Percentiles rank a stretch among this genome's conserved stretches.
Evolutionary conservation across 92 coral and sea anemone species (phyloP).

Genomic region (Virgularia gustaviana): DNA sequence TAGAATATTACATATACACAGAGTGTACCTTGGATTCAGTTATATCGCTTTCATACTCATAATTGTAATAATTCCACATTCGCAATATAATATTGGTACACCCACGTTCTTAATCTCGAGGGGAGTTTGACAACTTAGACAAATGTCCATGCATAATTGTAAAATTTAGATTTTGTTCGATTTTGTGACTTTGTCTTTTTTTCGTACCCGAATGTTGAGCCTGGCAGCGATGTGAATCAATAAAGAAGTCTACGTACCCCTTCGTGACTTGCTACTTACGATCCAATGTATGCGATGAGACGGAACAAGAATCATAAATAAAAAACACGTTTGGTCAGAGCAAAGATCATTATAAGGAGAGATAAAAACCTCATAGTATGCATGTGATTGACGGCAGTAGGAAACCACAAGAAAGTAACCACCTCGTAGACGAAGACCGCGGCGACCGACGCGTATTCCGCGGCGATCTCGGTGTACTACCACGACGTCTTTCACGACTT

Average conservation of each 20-base stretch:
- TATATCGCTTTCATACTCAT: too few relatives aligned
- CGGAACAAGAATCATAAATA: conserved; percentile 33
- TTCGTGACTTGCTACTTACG: conserved; percentile 47
- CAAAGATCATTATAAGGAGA: neutral
- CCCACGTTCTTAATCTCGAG: too few relatives aligned
- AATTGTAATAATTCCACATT: too few relatives aligned
- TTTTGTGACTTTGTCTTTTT: neutral
- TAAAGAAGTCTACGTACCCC: conserved; percentile 39
- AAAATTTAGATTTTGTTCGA: too few relatives aligned
- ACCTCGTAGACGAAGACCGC: too few relatives aligned
- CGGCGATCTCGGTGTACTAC: neutral
- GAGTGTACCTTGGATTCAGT: too few relatives aligned
- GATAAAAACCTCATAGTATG: conserved; percentile 30
- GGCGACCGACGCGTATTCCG: conserved; percentile 10
- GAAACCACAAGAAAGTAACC: conserved; percentile 34
- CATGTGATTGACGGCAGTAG: too few relatives aligned
- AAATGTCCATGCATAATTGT: too few relatives aligned
- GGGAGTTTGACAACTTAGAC: too few relatives aligned
- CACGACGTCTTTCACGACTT: conserved; percentile 22
- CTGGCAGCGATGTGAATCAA: neutral
- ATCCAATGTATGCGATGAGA: conserved; percentile 28
- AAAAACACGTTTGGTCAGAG: conserved; percentile 34
- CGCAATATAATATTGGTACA: too few relatives aligned
- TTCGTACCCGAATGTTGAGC: neutral
- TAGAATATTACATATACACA: too few relatives aligned